phyloP scores from a whole-genome alignment of 2,113 vertebrate species.

The Catagonus wagneri region DNA sequence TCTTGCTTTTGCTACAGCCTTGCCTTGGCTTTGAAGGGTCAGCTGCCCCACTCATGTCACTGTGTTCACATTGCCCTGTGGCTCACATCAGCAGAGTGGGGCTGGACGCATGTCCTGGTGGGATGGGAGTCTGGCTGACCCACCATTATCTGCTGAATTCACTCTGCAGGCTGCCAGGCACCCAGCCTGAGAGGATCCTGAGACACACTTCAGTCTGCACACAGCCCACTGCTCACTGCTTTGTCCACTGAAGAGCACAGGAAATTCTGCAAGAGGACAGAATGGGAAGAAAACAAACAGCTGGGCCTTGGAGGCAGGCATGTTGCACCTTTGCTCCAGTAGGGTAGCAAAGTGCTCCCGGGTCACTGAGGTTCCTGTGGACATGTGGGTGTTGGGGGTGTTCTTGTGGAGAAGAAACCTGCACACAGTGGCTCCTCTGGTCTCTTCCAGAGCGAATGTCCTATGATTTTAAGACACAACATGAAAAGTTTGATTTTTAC shows the following conservation, averaged over 20 bases:
- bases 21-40: accelerated
- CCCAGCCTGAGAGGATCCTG: too few species aligned
- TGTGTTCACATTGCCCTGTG: accelerated
- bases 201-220: neutral
- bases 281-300: neutral
- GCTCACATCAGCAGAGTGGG: neutral
- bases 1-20: accelerated
- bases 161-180: accelerated
- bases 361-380: accelerated
- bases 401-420: neutral
- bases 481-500: neutral
- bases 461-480: neutral
- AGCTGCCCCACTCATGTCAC: accelerated
- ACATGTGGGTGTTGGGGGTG: accelerated
- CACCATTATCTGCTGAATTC: neutral
- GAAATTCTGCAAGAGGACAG: neutral
- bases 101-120: accelerated
- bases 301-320: neutral
- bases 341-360: neutral
- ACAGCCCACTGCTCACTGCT: neutral
- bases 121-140: accelerated
- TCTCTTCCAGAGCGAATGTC: neutral
- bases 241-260: neutral
- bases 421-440: neutral
- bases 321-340: accelerated